Base-by-base conservation (phyloP, 2,888 invertebrate genomes). In the Caenorhabditis parvicauda region DNA sequence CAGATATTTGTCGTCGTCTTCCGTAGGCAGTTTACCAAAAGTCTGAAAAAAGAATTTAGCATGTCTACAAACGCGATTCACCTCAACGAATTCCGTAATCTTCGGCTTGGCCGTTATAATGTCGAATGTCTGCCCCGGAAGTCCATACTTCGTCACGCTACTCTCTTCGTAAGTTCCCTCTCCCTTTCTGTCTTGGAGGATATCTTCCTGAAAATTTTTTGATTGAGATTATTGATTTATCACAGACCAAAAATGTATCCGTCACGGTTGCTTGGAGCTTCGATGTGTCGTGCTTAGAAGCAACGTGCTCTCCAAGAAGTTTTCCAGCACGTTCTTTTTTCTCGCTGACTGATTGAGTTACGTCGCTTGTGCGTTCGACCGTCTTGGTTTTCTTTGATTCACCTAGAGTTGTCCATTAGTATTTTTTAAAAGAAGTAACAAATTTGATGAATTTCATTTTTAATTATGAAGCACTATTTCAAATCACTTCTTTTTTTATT, bases 91-190 rank as follows among this genome's bases (percentile, higher is more conserved):
- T 47, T 77, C 72, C 6, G 70, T n/a, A n/a, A n/a, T n/a, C n/a
- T n/a, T n/a, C n/a, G n/a, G n/a, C n/a, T n/a, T n/a, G n/a, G n/a
- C n/a, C n/a, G n/a, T n/a, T n/a, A n/a, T n/a, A n/a, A n/a, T n/a
- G n/a, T n/a, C n/a, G n/a, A n/a, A n/a, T n/a, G n/a, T n/a, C n/a
- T n/a, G n/a, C n/a, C n/a, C n/a, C 2, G 67, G 66, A 17, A 67
- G 54, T 12, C 70, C 71, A 22, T 56, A 59, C 12, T 64, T 51
- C 14, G 76, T 45, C 7, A 70, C 59, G 9, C 72, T 65, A 22
- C 58, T 62, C 43, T 77, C 77, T 57, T 77, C 74, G 57, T 75
- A 77, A 22, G 71, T 59, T 1, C 77, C 76, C 22, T 74, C 76
- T 14, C 77, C 77, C 43, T 69, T 68, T 28, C 76, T 55, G 28